These are phyloP conservation scores for Pseudomugil gertrudae DNA, from an alignment of 2,797 vertebrate species.

Conservation along the genomic window DNA sequence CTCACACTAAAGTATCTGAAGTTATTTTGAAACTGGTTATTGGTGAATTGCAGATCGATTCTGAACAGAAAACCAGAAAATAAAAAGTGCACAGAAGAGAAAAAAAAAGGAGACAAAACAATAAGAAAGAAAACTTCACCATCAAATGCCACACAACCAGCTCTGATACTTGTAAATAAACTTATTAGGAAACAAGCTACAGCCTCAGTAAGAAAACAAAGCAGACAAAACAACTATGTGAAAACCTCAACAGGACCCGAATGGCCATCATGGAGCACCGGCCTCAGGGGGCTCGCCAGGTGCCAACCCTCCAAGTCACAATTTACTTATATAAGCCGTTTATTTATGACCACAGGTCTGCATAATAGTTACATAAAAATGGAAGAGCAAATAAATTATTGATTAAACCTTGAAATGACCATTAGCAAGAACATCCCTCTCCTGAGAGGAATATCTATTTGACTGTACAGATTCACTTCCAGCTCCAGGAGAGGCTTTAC, in stretches of 20 bases:
- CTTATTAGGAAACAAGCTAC: no score
- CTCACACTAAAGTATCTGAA: background rate
- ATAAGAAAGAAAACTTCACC: background rate
- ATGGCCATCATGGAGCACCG: no score
- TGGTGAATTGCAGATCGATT: background rate
- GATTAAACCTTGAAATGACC: conserved; percentile 27
- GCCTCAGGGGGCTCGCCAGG: no score
- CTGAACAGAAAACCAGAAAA: no score
- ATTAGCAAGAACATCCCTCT: conserved; percentile 38
- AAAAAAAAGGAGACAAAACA: background rate
- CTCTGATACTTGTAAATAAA: no score
- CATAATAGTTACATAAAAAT: conserved; percentile 8
- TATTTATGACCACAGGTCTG: background rate
- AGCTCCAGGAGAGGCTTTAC: conserved; percentile 45
- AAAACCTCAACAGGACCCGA: no score
- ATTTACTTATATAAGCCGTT: background rate
- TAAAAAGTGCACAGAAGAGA: no score
- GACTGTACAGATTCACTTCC: conserved; percentile 50
- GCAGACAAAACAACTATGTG: no score
- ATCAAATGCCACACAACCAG: no score
- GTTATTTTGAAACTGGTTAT: background rate
- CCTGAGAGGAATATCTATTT: conserved; percentile 45
- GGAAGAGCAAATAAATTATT: background rate
- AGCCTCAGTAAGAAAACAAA: no score
- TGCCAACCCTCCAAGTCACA: background rate